These are phyloP conservation scores for Amazona vittata DNA, from an alignment of 2,113 vertebrate genomes.

Conservation along the genomic window DNA sequence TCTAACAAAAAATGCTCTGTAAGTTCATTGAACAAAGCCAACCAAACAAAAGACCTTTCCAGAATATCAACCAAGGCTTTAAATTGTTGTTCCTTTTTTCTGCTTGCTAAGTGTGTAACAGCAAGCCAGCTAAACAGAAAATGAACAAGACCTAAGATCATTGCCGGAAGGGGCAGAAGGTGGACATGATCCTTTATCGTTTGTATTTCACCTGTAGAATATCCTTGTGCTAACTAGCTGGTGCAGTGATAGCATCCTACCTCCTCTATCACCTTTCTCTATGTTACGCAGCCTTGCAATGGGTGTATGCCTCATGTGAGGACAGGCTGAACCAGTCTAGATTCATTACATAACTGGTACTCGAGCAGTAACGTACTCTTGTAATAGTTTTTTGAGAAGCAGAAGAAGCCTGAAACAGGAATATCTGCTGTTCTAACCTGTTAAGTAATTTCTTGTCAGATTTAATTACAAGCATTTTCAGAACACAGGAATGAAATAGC, in stretches of 20 bases:
- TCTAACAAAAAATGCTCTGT: background rate
- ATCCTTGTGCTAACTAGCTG: background rate
- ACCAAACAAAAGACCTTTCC: background rate
- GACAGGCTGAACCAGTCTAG: background rate
- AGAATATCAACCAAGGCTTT: background rate
- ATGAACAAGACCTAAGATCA: background rate
- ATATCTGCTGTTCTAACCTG: background rate
- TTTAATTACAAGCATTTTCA: background rate
- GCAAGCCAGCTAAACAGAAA: background rate
- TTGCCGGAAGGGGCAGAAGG: background rate
- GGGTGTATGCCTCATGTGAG: background rate
- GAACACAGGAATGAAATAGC: background rate
- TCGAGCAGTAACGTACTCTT: accelerated
- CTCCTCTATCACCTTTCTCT: background rate
- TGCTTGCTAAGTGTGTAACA: background rate
- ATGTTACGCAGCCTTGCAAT: background rate
- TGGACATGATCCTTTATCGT: background rate
- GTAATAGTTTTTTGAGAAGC: background rate
- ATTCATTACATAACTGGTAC: background rate
- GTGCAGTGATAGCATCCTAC: accelerated
- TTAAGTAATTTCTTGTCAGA: background rate
- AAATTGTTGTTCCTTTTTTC: background rate
- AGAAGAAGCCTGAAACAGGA: background rate
- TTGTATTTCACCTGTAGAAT: background rate
- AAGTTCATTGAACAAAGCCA: background rate